A percentile compares a stretch with the other conserved stretches of the same genome.
These are phyloP conservation scores for Cuculus canorus DNA, from an alignment of 2,797 vertebrate species.

Conservation along the genomic window DNA sequence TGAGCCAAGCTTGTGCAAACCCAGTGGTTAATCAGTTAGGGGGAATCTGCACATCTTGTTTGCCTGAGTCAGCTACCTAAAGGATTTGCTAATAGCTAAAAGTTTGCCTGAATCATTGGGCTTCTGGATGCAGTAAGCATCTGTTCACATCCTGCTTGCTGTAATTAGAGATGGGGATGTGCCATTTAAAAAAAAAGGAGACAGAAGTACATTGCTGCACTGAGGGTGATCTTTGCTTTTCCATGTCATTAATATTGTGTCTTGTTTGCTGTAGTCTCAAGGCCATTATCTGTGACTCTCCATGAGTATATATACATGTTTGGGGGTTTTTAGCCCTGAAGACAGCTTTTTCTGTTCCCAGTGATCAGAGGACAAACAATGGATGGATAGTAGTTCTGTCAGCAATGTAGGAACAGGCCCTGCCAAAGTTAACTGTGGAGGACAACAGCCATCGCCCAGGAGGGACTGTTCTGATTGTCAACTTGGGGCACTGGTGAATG, in stretches of 20 bases:
- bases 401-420: background rate
- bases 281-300: background rate
- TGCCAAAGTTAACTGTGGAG: rapidly evolving
- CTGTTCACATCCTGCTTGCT: constrained; percentile 3
- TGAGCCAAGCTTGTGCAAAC: constrained; percentile 33
- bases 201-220: background rate
- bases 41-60: constrained; percentile 27
- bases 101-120: constrained; percentile 20
- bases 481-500: background rate
- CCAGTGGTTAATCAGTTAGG: background rate
- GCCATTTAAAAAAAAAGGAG: background rate
- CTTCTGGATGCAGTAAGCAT: constrained; percentile 26
- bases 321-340: background rate
- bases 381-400: background rate
- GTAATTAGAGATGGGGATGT: constrained; percentile 23
- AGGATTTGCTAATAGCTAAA: constrained; percentile 13
- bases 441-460: background rate
- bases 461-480: background rate
- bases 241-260: background rate
- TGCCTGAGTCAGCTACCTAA: constrained; percentile 51
- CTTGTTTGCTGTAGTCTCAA: background rate
- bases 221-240: background rate
- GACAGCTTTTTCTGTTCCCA: background rate
- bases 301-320: background rate
- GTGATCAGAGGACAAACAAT: background rate